Evolutionary conservation across 1,140 invertebrate genomes (phyloP).

Genomic region (Calosoma granatense): DNA sequence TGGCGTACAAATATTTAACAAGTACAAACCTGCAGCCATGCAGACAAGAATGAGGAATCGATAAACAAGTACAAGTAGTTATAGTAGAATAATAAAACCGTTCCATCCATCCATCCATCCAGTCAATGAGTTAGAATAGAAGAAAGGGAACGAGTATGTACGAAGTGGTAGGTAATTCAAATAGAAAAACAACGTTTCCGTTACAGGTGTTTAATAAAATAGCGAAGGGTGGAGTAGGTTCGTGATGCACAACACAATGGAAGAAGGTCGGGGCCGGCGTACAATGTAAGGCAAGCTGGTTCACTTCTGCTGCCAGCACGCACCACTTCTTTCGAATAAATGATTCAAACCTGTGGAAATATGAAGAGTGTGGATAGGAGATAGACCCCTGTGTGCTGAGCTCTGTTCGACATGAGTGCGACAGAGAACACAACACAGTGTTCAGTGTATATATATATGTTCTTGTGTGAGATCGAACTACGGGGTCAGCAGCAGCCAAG

Average conservation of each 20-base stretch:
- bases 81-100: too few relatives aligned
- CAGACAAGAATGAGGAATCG: too few relatives aligned
- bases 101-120: too few relatives aligned
- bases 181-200: too few relatives aligned
- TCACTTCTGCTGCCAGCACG: neutral
- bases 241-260: neutral
- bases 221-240: neutral
- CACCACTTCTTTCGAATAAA: slow-evolving; percentile 9
- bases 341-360: slow-evolving; percentile 7
- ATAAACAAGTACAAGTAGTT: too few relatives aligned
- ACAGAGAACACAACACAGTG: neutral
- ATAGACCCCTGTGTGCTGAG: neutral
- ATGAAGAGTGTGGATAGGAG: neutral
- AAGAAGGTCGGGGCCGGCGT: neutral
- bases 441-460: neutral
- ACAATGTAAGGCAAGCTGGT: slow-evolving; percentile 5
- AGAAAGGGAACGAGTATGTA: neutral
- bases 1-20: too few relatives aligned
- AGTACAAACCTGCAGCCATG: too few relatives aligned
- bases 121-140: too few relatives aligned
- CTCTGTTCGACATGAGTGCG: neutral
- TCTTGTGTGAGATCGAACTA: neutral
- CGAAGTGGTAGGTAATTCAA: too few relatives aligned
- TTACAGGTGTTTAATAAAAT: slow-evolving; percentile 8
- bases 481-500: neutral